Percentiles rank a stretch among this genome's conserved stretches.
Conservation (phyloP, 2,113 vertebrate species). For the Eulemur macaco region DNA sequence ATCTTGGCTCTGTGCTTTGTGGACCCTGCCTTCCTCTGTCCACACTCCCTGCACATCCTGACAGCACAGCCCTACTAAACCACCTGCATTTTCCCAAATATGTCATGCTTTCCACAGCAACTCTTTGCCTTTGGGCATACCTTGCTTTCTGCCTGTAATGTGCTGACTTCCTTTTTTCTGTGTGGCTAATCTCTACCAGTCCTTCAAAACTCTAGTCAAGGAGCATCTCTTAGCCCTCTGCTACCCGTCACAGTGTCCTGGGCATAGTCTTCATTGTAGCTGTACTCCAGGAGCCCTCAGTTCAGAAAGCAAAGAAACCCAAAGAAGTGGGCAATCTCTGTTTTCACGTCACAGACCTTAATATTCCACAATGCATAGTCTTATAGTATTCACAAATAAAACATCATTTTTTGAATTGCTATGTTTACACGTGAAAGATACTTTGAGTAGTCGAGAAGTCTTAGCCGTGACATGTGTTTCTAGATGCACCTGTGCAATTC, state of each 20-base stretch:
- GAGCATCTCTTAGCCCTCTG: not conserved
- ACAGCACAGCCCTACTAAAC: not conserved
- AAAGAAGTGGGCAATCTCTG: not conserved
- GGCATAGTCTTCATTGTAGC: not conserved
- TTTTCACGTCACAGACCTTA: not conserved
- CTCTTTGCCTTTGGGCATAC: not conserved
- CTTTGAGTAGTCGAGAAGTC: not conserved
- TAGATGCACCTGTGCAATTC: not conserved
- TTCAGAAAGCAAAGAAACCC: not conserved
- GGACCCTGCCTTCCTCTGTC: not conserved
- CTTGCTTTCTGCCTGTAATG: not conserved
- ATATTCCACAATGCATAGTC: not conserved
- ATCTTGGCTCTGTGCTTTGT: not conserved
- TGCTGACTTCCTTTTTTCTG: not conserved
- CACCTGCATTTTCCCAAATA: not conserved
- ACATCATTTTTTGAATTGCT: not conserved
- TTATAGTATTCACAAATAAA: not conserved
- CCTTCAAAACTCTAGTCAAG: not conserved
- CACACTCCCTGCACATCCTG: not conserved
- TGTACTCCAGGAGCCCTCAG: not conserved
- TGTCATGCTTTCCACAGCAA: not conserved
- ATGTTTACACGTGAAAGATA: not conserved
- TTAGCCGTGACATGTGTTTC: not conserved
- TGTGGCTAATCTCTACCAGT: not conserved
- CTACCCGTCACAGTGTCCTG: not conserved